Percentiles rank a stretch among this genome's conserved stretches.
Conservation (phyloP, 2,113 vertebrate genomes). For the Heterotis niloticus region DNA sequence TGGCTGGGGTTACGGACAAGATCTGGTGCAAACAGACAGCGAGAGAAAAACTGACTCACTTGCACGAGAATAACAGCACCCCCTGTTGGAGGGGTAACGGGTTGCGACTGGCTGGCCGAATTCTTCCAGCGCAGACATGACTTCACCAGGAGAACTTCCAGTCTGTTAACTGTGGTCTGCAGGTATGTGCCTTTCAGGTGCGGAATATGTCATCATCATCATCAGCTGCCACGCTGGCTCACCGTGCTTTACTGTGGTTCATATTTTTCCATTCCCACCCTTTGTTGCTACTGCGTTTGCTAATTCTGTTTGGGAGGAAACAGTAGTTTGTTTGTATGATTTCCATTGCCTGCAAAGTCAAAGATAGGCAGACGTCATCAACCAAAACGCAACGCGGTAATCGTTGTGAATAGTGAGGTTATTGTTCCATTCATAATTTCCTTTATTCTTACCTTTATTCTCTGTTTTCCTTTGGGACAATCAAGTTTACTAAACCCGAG, state of each 20-base stretch:
- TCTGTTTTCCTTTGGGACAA: neutral
- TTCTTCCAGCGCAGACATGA: constrained; percentile 18
- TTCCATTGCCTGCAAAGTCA: neutral
- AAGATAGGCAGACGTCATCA: neutral
- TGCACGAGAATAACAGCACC: neutral
- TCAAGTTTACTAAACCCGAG: neutral
- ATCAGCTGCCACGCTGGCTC: constrained; percentile 2
- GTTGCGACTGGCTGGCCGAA: neutral
- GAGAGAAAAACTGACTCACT: neutral
- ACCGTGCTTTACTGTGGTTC: neutral
- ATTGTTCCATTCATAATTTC: constrained; percentile 1
- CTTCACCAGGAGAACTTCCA: constrained; percentile 9
- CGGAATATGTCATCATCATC: neutral
- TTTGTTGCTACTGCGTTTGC: neutral
- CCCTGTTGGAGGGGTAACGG: constrained; percentile 14
- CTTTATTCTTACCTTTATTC: constrained; percentile 8
- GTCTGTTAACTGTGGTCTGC: constrained; percentile 17
- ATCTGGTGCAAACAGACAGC: neutral
- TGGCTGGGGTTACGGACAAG: neutral
- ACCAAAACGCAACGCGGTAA: neutral
- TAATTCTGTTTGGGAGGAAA: neutral
- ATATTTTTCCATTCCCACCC: neutral
- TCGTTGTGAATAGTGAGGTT: neutral
- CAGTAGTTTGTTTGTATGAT: constrained; percentile 1
- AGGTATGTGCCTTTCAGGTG: constrained; percentile 19